Conservation (phyloP, 2,113 vertebrate genomes). For the Chaetorhynchus papuensis region DNA sequence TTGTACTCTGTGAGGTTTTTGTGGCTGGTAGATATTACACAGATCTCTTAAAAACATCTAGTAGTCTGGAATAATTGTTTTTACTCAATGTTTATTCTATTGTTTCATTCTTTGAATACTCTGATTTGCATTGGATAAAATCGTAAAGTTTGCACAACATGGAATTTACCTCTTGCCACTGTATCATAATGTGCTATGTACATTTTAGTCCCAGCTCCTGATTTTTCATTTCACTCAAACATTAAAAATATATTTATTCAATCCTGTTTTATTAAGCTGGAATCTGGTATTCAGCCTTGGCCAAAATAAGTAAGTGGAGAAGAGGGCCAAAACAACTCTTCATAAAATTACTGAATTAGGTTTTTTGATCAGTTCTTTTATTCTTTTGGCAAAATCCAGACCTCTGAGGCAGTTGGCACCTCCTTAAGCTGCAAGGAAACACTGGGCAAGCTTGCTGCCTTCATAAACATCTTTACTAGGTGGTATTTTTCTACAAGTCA, state of each 20-base stretch:
- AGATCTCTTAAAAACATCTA: not conserved
- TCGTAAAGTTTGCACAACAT: not conserved
- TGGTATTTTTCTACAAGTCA: not conserved
- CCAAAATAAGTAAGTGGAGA: not conserved
- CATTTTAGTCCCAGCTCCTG: not conserved
- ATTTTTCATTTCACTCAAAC: not conserved
- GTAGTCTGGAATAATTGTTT: not conserved
- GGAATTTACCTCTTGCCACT: not conserved
- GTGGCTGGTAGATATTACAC: not conserved
- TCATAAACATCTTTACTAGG: not conserved
- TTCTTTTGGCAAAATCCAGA: not conserved
- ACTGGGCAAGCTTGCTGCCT: not conserved
- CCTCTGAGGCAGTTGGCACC: not conserved
- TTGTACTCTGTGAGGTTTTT: not conserved
- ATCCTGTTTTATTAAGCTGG: not conserved
- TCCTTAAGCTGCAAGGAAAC: not conserved
- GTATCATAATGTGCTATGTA: not conserved
- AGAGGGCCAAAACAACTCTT: not conserved
- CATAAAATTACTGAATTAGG: not conserved
- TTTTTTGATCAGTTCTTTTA: not conserved
- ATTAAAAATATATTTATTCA: not conserved
- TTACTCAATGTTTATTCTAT: not conserved
- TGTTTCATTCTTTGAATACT: not conserved
- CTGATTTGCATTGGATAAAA: not conserved
- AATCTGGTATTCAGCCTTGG: not conserved